A percentile compares a stretch with the other conserved stretches of the same genome.
Evolutionary conservation across 2,113 vertebrate species (phyloP).

Genomic region (Entosphenus tridentatus): DNA sequence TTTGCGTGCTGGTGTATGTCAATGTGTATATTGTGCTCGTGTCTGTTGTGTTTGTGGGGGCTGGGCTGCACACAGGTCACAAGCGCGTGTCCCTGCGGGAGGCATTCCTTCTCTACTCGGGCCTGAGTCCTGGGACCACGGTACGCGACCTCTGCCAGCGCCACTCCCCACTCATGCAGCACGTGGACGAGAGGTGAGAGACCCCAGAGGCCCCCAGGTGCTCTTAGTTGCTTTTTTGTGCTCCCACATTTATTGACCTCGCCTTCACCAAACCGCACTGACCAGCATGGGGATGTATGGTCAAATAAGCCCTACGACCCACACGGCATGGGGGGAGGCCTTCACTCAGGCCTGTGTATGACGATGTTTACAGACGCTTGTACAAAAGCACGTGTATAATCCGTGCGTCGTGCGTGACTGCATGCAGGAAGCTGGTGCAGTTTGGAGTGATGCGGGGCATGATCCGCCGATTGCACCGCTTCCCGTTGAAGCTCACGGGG

Average conservation of each 20-base stretch:
- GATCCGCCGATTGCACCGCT: slow-evolving; percentile 84
- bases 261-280: too few species aligned
- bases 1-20: neutral
- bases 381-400: too few species aligned
- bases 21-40: neutral
- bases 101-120: slow-evolving; percentile 47
- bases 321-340: too few species aligned
- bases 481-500: slow-evolving; percentile 55
- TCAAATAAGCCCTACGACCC: too few species aligned
- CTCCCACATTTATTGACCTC: neutral
- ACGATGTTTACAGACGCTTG: too few species aligned
- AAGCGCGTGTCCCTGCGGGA: slow-evolving; percentile 65
- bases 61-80: slow-evolving; percentile 29
- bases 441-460: slow-evolving; percentile 83
- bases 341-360: too few species aligned
- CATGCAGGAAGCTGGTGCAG: slow-evolving; percentile 59
- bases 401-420: too few species aligned
- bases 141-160: slow-evolving; percentile 51
- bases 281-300: too few species aligned
- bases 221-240: neutral
- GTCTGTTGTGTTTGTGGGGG: neutral
- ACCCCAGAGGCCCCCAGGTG: neutral
- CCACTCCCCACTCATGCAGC: slow-evolving; percentile 69
- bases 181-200: slow-evolving; percentile 58
- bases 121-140: slow-evolving; percentile 40